A percentile compares a stretch with the other conserved stretches of the same genome.
These are phyloP conservation scores for Laticauda laticaudata DNA, from an alignment of 2,113 vertebrate species.

Conservation along the genomic window DNA sequence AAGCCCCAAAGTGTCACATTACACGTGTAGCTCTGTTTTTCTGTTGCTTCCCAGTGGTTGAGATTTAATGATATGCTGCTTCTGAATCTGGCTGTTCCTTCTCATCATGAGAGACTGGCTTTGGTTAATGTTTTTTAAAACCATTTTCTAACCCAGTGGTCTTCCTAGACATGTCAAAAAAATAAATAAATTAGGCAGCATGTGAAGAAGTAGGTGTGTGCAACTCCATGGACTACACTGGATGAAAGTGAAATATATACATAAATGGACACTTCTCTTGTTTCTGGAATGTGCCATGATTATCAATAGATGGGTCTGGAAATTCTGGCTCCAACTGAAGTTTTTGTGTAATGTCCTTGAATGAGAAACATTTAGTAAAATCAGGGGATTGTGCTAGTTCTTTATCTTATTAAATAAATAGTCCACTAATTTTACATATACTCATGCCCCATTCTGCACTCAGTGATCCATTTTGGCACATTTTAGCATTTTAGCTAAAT, in stretches of 20 bases:
- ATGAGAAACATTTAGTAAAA: neutral
- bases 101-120: neutral
- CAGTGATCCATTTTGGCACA: neutral
- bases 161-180: neutral
- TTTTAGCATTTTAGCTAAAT: neutral
- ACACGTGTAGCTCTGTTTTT: neutral
- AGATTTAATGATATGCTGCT: neutral
- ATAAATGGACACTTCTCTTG: neutral
- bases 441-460: neutral
- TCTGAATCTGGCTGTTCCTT: neutral
- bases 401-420: neutral
- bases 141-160: neutral
- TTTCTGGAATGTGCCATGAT: neutral
- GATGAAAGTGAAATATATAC: neutral
- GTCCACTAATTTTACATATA: neutral
- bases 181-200: neutral
- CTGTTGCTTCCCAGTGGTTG: neutral
- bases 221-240: neutral
- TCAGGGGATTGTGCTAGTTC: too few species aligned
- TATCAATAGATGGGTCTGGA: neutral
- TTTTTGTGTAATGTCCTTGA: neutral
- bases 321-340: neutral
- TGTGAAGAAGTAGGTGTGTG: neutral
- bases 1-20: neutral
- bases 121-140: neutral